phyloP scores from a whole-genome alignment of 2,797 vertebrate genomes.

The Amblyopsis hoosieri region DNA sequence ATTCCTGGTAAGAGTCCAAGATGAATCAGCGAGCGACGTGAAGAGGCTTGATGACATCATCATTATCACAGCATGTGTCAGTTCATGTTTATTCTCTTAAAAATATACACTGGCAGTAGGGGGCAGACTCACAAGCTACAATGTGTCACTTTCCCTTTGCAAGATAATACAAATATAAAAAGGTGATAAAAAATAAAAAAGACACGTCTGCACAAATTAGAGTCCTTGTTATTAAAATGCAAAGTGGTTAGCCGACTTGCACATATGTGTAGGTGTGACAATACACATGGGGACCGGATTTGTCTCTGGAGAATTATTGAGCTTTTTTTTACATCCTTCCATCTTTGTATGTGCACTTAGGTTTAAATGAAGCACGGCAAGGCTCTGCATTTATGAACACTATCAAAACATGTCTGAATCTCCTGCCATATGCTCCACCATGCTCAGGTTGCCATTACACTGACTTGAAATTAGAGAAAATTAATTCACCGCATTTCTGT shows the following conservation, averaged over 20 bases:
- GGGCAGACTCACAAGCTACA: too few species aligned
- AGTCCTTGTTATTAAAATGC: constrained; percentile 33
- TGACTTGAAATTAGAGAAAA: constrained; percentile 53
- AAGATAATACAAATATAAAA: constrained; percentile 33
- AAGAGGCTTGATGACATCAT: constrained; percentile 11
- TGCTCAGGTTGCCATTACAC: constrained; percentile 50
- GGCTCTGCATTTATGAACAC: constrained; percentile 66
- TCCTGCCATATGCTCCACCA: constrained; percentile 71
- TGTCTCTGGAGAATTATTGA: constrained; percentile 57
- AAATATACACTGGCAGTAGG: too few species aligned
- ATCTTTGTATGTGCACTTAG: constrained; percentile 64
- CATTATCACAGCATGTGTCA: neutral
- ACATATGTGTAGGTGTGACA: constrained; percentile 42
- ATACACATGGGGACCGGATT: constrained; percentile 34
- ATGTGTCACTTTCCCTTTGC: constrained; percentile 1
- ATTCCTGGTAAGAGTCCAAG: neutral
- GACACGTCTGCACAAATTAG: too few species aligned
- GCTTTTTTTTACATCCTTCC: constrained; percentile 69
- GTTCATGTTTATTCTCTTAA: constrained; percentile 4
- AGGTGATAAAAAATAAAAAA: neutral
- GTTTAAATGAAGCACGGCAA: constrained; percentile 67
- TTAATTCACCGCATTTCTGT: constrained; percentile 53
- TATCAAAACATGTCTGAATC: constrained; percentile 64
- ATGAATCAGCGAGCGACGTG: neutral
- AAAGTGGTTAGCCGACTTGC: constrained; percentile 39